These are phyloP conservation scores for Nothoprocta pentlandii DNA, from an alignment of 2,113 vertebrate genomes.

Conservation along the genomic window DNA sequence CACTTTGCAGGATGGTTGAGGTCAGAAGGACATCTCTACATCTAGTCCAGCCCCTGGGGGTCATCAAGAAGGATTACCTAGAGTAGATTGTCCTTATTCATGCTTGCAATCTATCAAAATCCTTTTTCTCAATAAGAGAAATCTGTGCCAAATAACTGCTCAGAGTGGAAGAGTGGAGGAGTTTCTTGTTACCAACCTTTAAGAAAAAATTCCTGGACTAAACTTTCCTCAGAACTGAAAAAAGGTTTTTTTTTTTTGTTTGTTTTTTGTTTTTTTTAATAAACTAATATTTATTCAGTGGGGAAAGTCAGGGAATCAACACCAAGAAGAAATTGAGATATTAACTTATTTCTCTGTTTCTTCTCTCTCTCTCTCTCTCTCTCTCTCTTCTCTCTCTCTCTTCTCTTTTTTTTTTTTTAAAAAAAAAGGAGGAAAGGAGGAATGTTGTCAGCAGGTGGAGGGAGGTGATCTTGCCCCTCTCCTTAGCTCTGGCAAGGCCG, in stretches of 20 bases:
- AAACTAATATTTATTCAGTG: neutral
- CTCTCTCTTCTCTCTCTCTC: no score
- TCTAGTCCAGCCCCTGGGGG: neutral
- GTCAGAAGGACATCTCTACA: no score
- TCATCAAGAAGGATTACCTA: neutral
- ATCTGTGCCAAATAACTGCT: neutral
- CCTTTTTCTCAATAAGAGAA: neutral
- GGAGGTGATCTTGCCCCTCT: no score
- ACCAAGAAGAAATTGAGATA: neutral
- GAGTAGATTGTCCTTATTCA: neutral
- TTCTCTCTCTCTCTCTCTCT: neutral
- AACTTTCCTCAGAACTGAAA: neutral
- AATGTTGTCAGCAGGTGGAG: no score
- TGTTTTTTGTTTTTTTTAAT: no score
- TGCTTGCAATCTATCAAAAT: neutral
- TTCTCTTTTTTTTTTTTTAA: no score
- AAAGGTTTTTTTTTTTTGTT: rapidly evolving
- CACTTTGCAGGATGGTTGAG: neutral
- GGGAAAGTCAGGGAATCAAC: neutral
- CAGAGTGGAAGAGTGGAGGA: rapidly evolving
- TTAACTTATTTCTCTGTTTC: neutral
- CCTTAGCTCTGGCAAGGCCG: no score
- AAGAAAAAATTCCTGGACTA: neutral
- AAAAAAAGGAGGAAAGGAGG: no score
- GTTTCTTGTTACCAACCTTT: neutral